Evolutionary conservation across 2,888 invertebrate species (phyloP), one percentile per base, ranked within the genome.

Genomic region (Hemistola chrysoprasaria): DNA sequence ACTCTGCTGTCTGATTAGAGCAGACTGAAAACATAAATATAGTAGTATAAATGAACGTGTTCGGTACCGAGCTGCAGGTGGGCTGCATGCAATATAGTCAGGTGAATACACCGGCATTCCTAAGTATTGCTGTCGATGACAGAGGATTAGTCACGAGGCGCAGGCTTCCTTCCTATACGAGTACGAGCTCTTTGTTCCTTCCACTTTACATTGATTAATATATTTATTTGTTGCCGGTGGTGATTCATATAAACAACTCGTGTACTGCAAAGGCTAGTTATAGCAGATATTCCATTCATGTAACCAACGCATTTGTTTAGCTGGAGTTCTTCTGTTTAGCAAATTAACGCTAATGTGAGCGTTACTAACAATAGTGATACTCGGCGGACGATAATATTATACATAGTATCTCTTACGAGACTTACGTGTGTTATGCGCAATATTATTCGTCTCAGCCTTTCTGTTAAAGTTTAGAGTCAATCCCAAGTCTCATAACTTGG

Each of bases 261-360:
- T 16, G 16, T 16, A 16, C 4, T 32, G 30, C 25, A n/a, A 10
- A 45, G 51, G 56, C 16, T 40, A 31, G 42, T 42, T 28, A 71
- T 74, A 72, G 69, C 67, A 68, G 69, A 72, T 68, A 62, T 65
- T 73, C 69, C 75, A 74, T 76, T 81, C 70, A 71, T 65, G 56
- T 56, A 47, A 47, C 35, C 44, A 32, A 40, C 33, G 28, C 45
- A 53, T 61, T 62, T 61, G 60, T 62, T 61, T 59, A 59, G 51
- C 54, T 59, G 55, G 45, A 50, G 42, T 36, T 27, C 42, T 59
- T 51, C 49, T 44, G 34, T 54, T 68, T 62, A 62, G 43, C 53
- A 58, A 43, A 40, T 56, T 46, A 36, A 44, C 53, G 66, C 41
- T 66, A 65, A 63, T 62, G 35, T 35, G 37, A 48, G 37, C 45